Conservation (phyloP, 2,113 vertebrate genomes). For the Anthoscopus minutus region DNA sequence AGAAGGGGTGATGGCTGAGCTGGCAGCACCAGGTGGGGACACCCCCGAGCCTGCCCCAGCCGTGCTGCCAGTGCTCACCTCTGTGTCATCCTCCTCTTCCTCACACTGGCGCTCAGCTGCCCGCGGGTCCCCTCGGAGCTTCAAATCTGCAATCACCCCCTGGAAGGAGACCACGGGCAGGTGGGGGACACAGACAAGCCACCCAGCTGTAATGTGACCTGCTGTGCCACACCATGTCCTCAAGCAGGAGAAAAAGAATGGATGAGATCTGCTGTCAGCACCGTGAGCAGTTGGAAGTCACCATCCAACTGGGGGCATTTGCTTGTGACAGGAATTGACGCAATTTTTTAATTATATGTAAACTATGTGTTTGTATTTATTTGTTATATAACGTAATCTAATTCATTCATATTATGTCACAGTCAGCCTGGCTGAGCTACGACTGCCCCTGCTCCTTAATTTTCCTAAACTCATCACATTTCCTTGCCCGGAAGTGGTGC, state of each 20-base stretch:
- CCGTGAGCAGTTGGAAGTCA: background rate
- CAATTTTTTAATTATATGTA: too few species aligned
- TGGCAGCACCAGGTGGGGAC: accelerated
- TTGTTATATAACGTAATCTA: background rate
- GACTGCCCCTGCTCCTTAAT: background rate
- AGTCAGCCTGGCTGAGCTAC: background rate
- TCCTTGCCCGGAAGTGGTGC: accelerated
- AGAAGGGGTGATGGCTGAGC: background rate
- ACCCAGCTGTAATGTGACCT: background rate
- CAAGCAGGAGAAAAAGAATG: background rate
- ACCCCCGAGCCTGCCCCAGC: accelerated
- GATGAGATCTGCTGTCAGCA: background rate
- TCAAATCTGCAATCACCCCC: slow-evolving; percentile 86
- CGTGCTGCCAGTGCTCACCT: slow-evolving; percentile 64
- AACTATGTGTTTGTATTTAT: background rate
- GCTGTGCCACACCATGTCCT: accelerated
- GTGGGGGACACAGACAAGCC: background rate
- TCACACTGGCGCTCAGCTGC: slow-evolving; percentile 81
- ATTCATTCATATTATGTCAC: background rate
- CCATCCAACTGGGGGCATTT: background rate
- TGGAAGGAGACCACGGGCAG: background rate
- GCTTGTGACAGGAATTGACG: background rate
- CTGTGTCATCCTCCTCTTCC: slow-evolving; percentile 84
- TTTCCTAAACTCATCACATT: background rate
- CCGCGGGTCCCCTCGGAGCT: slow-evolving; percentile 75